Conservation (phyloP, 2,797 vertebrate species). For the Oreochromis grahami region DNA sequence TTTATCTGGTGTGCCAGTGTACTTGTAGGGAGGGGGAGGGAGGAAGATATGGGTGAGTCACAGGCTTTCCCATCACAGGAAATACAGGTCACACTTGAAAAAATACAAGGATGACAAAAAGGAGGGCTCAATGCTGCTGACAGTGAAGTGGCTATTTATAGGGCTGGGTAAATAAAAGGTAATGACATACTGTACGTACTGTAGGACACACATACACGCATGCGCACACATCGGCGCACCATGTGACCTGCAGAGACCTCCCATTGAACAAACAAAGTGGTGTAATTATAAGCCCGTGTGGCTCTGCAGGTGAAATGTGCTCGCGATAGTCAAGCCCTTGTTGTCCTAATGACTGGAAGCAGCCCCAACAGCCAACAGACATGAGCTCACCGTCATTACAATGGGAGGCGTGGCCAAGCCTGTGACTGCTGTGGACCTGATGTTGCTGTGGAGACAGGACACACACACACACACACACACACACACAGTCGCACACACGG, state of each 20-base stretch:
- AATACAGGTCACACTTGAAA: constrained; percentile 33
- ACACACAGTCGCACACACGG: constrained; percentile 23
- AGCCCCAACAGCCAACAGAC: constrained; percentile 56
- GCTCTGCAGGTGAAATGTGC: constrained; percentile 66
- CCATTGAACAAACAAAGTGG: constrained; percentile 54
- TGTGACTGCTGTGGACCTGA: constrained; percentile 29
- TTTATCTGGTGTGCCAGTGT: constrained; percentile 18
- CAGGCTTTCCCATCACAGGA: constrained; percentile 17
- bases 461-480: too few relatives aligned
- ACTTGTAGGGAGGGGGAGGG: background rate
- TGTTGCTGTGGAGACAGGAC: constrained; percentile 68
- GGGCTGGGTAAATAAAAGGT: constrained; percentile 37
- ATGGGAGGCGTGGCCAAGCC: constrained; percentile 62
- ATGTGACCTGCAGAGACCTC: constrained; percentile 53
- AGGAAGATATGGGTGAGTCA: constrained; percentile 22
- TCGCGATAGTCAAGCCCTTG: constrained; percentile 46
- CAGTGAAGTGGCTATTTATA: constrained; percentile 51
- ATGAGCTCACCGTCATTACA: constrained; percentile 68
- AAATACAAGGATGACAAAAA: constrained; percentile 26
- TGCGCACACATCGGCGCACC: background rate
- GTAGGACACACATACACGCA: background rate
- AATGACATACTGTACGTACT: constrained; percentile 31
- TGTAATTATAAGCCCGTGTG: constrained; percentile 52
- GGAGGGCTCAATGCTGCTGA: constrained; percentile 26
- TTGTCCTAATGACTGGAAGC: constrained; percentile 61